Conservation (phyloP, 2,113 vertebrate genomes). For the Myrmecophaga tridactyla region DNA sequence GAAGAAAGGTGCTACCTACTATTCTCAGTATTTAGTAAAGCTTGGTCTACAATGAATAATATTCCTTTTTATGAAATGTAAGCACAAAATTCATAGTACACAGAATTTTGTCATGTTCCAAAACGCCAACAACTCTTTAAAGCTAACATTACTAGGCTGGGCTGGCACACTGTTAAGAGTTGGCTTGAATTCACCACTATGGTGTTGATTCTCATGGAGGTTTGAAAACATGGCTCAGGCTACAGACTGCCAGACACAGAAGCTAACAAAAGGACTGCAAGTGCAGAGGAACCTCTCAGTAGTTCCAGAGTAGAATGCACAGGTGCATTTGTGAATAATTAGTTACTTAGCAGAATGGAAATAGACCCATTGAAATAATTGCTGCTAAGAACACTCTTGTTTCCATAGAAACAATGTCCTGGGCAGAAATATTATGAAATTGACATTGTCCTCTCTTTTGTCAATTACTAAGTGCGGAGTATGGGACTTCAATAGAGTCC, state of each 20-base stretch:
- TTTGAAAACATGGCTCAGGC: neutral
- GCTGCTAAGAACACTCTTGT: neutral
- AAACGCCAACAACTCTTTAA: conserved; percentile 44
- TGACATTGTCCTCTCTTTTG: neutral
- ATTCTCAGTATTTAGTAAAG: conserved; percentile 36
- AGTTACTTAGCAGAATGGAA: neutral
- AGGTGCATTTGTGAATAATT: neutral
- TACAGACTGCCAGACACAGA: neutral
- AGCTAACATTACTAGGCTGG: neutral
- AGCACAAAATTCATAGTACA: neutral
- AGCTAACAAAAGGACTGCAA: neutral
- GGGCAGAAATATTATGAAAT: conserved; percentile 13
- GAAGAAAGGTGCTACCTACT: neutral
- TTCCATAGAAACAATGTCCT: conserved; percentile 22
- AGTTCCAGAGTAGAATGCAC: neutral
- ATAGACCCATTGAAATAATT: conserved; percentile 24
- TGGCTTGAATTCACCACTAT: neutral
- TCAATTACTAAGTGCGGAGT: neutral
- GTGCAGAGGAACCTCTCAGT: neutral
- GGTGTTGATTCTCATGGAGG: neutral
- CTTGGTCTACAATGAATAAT: neutral
- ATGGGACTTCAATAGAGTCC: neutral
- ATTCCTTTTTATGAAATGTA: conserved; percentile 45
- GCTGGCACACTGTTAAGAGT: neutral
- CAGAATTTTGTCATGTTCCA: conserved; percentile 21